phyloP scores from a whole-genome alignment of 2,888 invertebrate genomes.

The Drosophila anomelani region DNA sequence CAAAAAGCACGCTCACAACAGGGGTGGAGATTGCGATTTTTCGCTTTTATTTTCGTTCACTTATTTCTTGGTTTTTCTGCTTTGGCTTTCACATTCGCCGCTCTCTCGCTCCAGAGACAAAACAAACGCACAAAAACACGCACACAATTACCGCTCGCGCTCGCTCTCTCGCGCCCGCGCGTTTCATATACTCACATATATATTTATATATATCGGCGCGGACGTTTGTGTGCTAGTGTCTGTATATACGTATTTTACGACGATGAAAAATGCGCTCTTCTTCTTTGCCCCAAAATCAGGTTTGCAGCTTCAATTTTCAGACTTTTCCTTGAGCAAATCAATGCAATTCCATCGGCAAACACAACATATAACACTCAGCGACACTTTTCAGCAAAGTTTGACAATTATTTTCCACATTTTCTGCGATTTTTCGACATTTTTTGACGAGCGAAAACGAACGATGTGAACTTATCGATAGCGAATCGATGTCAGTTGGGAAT shows the following conservation, averaged over 20 bases:
- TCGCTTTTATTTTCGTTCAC: conserved; percentile 80
- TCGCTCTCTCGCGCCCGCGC: conserved; percentile 68
- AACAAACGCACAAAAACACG: conserved; percentile 54
- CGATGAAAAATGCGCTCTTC: conserved; percentile 73
- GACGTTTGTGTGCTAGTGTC: conserved; percentile 47
- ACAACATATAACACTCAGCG: conserved; percentile 29
- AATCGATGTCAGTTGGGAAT: too few species aligned
- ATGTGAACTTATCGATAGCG: too few species aligned
- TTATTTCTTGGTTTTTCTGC: conserved; percentile 79
- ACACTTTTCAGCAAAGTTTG: conserved; percentile 64
- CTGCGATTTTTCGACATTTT: conserved; percentile 38
- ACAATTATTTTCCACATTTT: conserved; percentile 42
- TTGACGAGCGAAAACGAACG: conserved; percentile 18
- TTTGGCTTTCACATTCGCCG: conserved; percentile 77
- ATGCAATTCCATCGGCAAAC: conserved; percentile 31
- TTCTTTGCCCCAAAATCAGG: conserved; percentile 71
- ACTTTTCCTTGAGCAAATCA: conserved; percentile 45
- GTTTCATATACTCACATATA: conserved; percentile 47
- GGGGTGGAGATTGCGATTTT: conserved; percentile 64
- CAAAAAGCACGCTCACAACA: conserved; percentile 17
- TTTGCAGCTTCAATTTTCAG: conserved; percentile 67
- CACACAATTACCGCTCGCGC: conserved; percentile 21
- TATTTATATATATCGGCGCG: conserved; percentile 29
- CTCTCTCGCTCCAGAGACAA: conserved; percentile 40
- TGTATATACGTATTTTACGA: conserved; percentile 70